These are phyloP conservation scores for Dolichallabes microphthalmus DNA, from an alignment of 2,113 vertebrate species.

Conservation along the genomic window DNA sequence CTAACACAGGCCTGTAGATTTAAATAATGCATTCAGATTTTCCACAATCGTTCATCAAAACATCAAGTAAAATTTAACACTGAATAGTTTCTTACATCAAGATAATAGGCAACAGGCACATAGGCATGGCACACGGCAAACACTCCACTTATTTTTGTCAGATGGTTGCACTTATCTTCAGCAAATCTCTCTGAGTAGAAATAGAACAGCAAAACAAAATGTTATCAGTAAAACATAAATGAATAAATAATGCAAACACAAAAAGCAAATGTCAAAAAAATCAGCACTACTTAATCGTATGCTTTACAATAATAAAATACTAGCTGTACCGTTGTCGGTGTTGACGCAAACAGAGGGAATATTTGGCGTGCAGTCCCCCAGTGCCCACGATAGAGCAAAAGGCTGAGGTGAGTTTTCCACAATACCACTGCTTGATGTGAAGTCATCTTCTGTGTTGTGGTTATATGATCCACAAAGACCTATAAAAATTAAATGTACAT, in stretches of 20 bases:
- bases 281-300: background rate
- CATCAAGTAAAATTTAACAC: background rate
- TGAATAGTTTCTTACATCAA: slow-evolving; percentile 57
- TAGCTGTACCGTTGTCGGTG: slow-evolving; percentile 69
- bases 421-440: slow-evolving; percentile 65
- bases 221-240: background rate
- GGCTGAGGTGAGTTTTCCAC: slow-evolving; percentile 61
- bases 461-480: slow-evolving; percentile 75
- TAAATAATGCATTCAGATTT: background rate
- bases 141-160: slow-evolving; percentile 67
- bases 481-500: slow-evolving; percentile 33
- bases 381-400: slow-evolving; percentile 67
- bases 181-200: slow-evolving; percentile 73
- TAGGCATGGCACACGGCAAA: slow-evolving; percentile 74
- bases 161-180: slow-evolving; percentile 64
- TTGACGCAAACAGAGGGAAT: slow-evolving; percentile 63
- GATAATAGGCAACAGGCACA: slow-evolving; percentile 67
- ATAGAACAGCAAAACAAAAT: background rate
- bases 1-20: slow-evolving; percentile 66
- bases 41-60: background rate
- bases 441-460: slow-evolving; percentile 68
- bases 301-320: background rate
- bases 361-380: slow-evolving; percentile 54
- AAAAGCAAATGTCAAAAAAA: slow-evolving; percentile 58
- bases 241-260: slow-evolving; percentile 62